These are phyloP conservation scores for Phortica okadai DNA, from an alignment of 2,888 invertebrate species.

Conservation along the genomic window DNA sequence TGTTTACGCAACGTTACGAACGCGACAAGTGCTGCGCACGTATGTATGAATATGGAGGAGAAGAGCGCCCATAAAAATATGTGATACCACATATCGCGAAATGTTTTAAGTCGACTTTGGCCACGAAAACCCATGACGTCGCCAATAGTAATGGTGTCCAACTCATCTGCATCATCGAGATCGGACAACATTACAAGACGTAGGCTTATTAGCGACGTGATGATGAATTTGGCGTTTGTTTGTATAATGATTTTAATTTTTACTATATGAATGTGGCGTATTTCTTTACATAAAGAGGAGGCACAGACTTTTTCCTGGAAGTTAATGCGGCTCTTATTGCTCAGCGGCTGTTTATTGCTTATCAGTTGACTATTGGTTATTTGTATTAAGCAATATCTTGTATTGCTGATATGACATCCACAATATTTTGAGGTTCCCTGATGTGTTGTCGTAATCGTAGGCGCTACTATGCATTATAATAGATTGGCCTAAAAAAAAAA, in stretches of 20 bases:
- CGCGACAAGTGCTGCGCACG: conserved; percentile 92
- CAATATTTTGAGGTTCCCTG: conserved; percentile 11
- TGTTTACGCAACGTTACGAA: conserved; percentile 95
- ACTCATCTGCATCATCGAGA: conserved; percentile 76
- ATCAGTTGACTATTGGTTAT: conserved; percentile 30
- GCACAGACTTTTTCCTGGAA: conserved; percentile 38
- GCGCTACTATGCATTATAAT: conserved; percentile 21
- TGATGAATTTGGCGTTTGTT: conserved; percentile 10
- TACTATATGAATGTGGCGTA: neutral
- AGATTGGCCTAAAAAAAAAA: neutral
- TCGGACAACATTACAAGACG: conserved; percentile 71
- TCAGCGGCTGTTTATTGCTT: conserved; percentile 63
- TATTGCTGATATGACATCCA: conserved; percentile 29
- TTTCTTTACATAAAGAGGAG: conserved; percentile 34
- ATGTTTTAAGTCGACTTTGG: conserved; percentile 82
- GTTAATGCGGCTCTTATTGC: conserved; percentile 39
- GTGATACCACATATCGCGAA: conserved; percentile 97
- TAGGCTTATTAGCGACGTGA: conserved; percentile 39
- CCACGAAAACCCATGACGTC: conserved; percentile 83
- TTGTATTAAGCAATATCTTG: conserved; percentile 10
- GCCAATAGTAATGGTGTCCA: conserved; percentile 83
- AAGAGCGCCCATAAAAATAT: conserved; percentile 97
- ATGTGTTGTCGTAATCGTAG: neutral
- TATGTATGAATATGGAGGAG: conserved; percentile 95
- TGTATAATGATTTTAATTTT: conserved; percentile 17